Percentiles rank a stretch among this genome's conserved stretches.
Evolutionary conservation across 2,797 vertebrate genomes (phyloP).

Genomic region (Anguilla megastoma): DNA sequence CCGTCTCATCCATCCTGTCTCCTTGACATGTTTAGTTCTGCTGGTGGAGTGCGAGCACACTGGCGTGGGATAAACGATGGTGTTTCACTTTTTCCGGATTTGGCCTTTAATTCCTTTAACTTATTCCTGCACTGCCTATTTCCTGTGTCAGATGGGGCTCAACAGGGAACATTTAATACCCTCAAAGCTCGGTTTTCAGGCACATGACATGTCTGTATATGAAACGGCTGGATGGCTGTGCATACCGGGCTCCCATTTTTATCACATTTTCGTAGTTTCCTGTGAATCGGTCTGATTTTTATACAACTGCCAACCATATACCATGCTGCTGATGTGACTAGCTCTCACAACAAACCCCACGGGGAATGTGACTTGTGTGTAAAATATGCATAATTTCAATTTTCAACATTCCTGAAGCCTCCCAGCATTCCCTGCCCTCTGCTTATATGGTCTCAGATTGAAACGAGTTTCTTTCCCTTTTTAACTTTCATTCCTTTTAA

Average conservation of each 20-base stretch:
- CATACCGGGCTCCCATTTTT: not conserved
- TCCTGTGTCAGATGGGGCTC: not conserved
- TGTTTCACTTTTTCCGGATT: constrained; percentile 8
- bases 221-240: not conserved
- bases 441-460: not conserved
- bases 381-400: not conserved
- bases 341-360: no score
- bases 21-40: constrained; percentile 20
- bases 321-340: constrained; percentile 6
- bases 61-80: not conserved
- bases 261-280: not conserved
- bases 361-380: not conserved
- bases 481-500: not conserved
- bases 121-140: not conserved
- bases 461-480: not conserved
- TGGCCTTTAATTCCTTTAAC: not conserved
- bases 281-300: not conserved
- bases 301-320: not conserved
- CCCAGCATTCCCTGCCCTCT: not conserved
- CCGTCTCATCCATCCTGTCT: not conserved
- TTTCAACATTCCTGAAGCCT: constrained; percentile 3
- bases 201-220: not conserved
- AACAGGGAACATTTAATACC: constrained; percentile 20
- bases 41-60: not conserved
- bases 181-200: constrained; percentile 35